Evolutionary conservation across 1,140 invertebrate genomes (phyloP).

Genomic region (Drosophila elegans): DNA sequence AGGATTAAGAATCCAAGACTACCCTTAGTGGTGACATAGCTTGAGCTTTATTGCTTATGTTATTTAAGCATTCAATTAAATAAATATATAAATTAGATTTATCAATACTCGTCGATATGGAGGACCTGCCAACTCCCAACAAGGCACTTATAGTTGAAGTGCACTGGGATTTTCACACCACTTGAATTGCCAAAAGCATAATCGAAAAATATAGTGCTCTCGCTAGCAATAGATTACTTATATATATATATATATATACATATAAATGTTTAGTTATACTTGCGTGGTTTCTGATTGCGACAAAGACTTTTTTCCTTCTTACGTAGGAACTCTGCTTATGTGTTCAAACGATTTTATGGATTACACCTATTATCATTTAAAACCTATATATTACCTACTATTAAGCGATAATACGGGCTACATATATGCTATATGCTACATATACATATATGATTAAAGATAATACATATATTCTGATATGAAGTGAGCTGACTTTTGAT

Average conservation of each 20-base stretch:
- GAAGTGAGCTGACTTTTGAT: not conserved
- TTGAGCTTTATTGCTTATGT: too few relatives aligned
- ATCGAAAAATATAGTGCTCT: not conserved
- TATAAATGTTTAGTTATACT: not conserved
- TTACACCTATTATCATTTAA: slow-evolving; percentile 1
- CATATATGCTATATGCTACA: too few relatives aligned
- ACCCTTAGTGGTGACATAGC: too few relatives aligned
- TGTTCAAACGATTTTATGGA: not conserved
- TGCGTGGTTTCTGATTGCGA: too few relatives aligned
- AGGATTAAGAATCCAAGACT: too few relatives aligned
- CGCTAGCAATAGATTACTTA: not conserved
- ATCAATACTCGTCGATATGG: not conserved
- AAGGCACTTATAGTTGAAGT: slow-evolving; percentile 25
- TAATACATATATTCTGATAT: not conserved
- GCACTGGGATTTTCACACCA: slow-evolving; percentile 17
- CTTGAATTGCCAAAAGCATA: not conserved
- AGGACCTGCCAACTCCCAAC: not conserved
- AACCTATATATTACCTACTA: not conserved
- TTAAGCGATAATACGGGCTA: not conserved
- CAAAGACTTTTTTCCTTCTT: not conserved
- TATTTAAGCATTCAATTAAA: too few relatives aligned
- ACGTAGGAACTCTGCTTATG: too few relatives aligned
- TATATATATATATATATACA: not conserved
- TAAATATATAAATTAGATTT: too few relatives aligned
- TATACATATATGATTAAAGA: too few relatives aligned